These are phyloP conservation scores for Sphaerophoria rueppellii DNA, from an alignment of 2,888 invertebrate species.

Conservation along the genomic window DNA sequence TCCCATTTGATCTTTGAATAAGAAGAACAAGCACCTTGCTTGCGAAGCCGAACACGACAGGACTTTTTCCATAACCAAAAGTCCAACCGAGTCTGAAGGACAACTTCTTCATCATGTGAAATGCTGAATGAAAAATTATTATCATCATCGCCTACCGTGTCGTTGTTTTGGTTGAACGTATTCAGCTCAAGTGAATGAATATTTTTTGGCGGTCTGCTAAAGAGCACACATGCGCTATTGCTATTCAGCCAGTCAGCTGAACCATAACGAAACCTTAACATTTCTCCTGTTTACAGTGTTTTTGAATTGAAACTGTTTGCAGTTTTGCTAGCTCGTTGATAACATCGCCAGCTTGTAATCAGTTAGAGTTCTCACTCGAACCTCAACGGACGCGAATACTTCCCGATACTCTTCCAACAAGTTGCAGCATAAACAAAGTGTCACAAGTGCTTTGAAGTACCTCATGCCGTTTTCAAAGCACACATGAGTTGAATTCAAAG, in stretches of 20 bases:
- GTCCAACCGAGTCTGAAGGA: constrained; percentile 67
- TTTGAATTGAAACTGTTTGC: neutral
- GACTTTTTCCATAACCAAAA: constrained; percentile 7
- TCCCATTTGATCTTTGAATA: constrained; percentile 7
- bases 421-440: constrained; percentile 12
- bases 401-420: neutral
- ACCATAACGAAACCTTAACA: constrained; percentile 12
- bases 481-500: constrained; percentile 6
- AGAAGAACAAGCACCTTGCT: neutral
- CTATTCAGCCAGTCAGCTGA: constrained; percentile 55
- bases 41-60: too few species aligned
- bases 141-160: neutral
- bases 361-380: constrained; percentile 64
- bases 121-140: constrained; percentile 50
- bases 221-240: constrained; percentile 31
- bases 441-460: constrained; percentile 37
- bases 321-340: constrained; percentile 51
- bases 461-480: neutral
- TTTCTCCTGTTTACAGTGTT: constrained; percentile 14
- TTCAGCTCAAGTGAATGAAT: constrained; percentile 29
- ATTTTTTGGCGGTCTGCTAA: constrained; percentile 60
- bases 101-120: constrained; percentile 48
- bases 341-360: constrained; percentile 64
- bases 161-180: neutral
- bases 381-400: constrained; percentile 52